Evolutionary conservation across 2,113 vertebrate species (phyloP).

Genomic region (Phaethon lepturus): DNA sequence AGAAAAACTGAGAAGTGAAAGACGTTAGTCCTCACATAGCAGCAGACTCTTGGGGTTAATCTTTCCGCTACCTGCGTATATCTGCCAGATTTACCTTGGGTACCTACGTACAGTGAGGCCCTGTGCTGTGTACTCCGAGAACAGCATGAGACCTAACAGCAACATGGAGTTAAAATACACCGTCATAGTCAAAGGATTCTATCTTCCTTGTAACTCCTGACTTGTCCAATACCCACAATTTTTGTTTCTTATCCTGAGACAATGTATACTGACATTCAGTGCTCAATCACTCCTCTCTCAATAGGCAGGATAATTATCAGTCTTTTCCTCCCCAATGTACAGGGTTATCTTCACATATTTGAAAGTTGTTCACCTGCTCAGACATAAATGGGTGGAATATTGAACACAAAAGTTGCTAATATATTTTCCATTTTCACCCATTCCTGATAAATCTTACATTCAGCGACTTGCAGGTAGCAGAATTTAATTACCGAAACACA

Average conservation of each 20-base stretch:
- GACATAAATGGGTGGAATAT: neutral
- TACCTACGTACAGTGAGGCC: neutral
- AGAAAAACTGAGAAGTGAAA: neutral
- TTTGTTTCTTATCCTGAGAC: neutral
- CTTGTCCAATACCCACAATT: neutral
- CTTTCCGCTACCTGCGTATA: neutral
- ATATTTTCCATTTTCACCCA: conserved; percentile 29
- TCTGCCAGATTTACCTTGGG: neutral
- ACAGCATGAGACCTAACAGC: neutral
- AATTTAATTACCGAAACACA: conserved; percentile 66
- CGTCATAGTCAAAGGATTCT: neutral
- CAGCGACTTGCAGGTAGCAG: neutral
- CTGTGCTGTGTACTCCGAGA: neutral
- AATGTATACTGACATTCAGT: neutral
- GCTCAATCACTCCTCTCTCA: neutral
- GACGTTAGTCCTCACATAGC: neutral
- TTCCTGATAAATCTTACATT: conserved; percentile 39
- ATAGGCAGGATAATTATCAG: neutral
- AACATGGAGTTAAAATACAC: neutral
- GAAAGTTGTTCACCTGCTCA: conserved; percentile 1
- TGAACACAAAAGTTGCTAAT: neutral
- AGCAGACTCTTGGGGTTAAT: neutral
- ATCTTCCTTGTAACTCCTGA: neutral
- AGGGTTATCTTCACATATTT: neutral
- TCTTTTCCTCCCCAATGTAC: neutral